Evolutionary conservation across 1,140 invertebrate species (phyloP).

Genomic region (Zaprionus ghesquierei): DNA sequence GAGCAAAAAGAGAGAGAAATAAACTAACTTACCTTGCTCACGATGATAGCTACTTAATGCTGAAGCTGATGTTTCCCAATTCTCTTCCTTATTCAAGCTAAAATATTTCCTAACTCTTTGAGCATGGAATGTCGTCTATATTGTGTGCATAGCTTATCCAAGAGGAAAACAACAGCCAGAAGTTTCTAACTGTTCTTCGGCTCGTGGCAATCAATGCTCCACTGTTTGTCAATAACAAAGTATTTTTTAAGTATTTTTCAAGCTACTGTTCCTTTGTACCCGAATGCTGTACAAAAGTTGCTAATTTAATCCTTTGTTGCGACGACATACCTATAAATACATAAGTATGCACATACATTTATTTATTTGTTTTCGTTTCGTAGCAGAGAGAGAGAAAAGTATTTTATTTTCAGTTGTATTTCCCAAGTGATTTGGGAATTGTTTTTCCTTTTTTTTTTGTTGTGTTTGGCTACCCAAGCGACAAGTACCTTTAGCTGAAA

Average conservation of each 20-base stretch:
- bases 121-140: background rate
- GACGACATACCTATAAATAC: background rate
- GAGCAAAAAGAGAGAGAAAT: background rate
- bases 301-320: conserved; percentile 5
- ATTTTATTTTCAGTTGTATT: conserved; percentile 12
- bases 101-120: background rate
- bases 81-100: background rate
- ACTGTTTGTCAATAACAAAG: background rate
- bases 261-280: background rate
- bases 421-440: conserved; percentile 19
- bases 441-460: background rate
- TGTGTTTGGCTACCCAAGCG: conserved; percentile 9
- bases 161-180: background rate
- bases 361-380: conserved; percentile 2
- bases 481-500: conserved; percentile 8
- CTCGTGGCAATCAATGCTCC: background rate
- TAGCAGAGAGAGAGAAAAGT: background rate
- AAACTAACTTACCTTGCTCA: no score
- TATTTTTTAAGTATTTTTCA: background rate
- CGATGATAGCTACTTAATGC: no score
- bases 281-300: background rate
- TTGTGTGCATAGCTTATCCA: background rate
- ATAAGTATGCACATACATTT: background rate
- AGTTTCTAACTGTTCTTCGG: background rate
- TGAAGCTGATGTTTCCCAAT: background rate